Conservation (phyloP, 2,888 invertebrate species). For the Troglohyphantes excavatus region DNA sequence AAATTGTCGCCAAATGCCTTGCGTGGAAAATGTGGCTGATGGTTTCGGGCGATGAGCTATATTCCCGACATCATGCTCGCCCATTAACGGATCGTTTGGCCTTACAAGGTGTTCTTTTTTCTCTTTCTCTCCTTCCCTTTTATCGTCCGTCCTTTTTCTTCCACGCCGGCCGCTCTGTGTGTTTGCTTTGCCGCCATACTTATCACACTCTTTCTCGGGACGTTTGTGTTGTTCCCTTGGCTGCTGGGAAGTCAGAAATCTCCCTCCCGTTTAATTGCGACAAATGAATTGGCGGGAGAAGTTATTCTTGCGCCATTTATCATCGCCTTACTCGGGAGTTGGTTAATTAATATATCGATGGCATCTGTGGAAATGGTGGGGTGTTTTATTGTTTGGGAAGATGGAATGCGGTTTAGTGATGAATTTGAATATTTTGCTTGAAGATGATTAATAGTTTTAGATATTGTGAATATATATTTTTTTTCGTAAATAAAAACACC, state of each 20-base stretch:
- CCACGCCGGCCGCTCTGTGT: constrained; percentile 56
- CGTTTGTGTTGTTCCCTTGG: constrained; percentile 18
- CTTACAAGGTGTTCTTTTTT: constrained; percentile 56
- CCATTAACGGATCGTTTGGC: constrained; percentile 77
- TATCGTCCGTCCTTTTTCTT: constrained; percentile 60
- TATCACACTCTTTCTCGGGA: constrained; percentile 56
- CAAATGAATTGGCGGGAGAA: constrained; percentile 15
- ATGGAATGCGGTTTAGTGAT: too few species aligned
- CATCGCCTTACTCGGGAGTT: not conserved
- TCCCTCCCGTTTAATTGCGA: constrained; percentile 24
- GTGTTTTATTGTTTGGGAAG: not conserved
- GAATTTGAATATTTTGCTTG: too few species aligned
- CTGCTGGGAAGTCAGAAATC: constrained; percentile 17
- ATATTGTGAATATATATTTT: too few species aligned
- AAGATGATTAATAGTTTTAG: too few species aligned
- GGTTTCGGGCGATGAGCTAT: constrained; percentile 69
- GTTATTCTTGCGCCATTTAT: not conserved
- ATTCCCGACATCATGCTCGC: constrained; percentile 67
- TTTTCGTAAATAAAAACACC: too few species aligned
- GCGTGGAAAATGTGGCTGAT: constrained; percentile 68
- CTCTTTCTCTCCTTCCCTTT: constrained; percentile 7
- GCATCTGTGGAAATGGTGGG: not conserved
- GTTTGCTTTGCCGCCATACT: constrained; percentile 73
- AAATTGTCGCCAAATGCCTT: constrained; percentile 51
- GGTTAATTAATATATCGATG: not conserved